Evolutionary conservation across 2,888 invertebrate species (phyloP), one percentile per base, ranked within the genome.

Genomic region (Limnephilus auricula): DNA sequence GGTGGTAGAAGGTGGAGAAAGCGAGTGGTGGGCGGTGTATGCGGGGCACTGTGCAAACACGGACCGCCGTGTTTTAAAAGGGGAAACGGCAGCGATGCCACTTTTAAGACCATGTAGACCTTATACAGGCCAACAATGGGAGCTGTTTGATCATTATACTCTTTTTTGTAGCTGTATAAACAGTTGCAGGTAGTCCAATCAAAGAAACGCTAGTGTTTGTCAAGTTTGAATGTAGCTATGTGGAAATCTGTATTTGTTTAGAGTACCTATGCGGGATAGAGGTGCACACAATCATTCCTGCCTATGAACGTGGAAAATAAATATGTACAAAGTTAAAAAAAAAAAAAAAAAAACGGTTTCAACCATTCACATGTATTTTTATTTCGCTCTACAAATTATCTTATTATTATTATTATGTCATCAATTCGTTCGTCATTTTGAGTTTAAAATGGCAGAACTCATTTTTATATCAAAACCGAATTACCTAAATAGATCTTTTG

Each of bases 21-120:
- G 40, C n/a, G 15, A 40, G 31, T 31, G 15, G n/a, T 15, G 10
- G 30, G n/a, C 3, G 10, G 31, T 13, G 30, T 30, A 6, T 86
- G 45, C 86, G 86, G 45, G 31, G 65, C 86, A n/a, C 50, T 31
- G 85, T 30, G 86, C 86, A 86, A 86, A 86, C 86, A 45, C 31
- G 15, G 13, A 45, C 50, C 45, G 40, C 50, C 86, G 50, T 86
- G 86, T 86, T 86, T 45, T 86, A 50, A 31, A 30, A 86, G 31
- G 18, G 45, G 31, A 45, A n/a, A 86, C 30, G 84, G 30, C 86
- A 50, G 86, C n/a, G 30, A 40, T 86, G 86, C 45, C 45, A 45
- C 86, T 86, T 86, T 45, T n/a, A 50, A 50, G 45, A 40, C 40
- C 40, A 30, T 45, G 15, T 40, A 80, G 12, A 80, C 32, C 30